phyloP scores from a whole-genome alignment of 2,888 invertebrate genomes.

The Baronia brevicornis region DNA sequence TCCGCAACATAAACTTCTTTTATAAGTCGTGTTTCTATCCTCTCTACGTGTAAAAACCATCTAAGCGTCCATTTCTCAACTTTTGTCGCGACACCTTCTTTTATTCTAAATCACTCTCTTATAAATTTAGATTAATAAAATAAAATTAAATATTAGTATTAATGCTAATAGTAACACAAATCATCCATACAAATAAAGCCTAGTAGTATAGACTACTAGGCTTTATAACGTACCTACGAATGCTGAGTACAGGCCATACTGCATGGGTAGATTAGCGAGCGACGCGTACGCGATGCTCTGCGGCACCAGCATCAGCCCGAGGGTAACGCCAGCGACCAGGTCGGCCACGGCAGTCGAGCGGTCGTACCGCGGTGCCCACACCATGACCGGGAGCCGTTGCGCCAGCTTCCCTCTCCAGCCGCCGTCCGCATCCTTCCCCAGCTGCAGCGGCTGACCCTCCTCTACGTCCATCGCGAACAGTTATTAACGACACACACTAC shows the following conservation, averaged over 20 bases:
- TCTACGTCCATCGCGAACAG: slow-evolving; percentile 29
- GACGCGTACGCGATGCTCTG: slow-evolving; percentile 95
- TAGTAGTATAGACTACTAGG: too few relatives aligned
- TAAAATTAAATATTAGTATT: too few relatives aligned
- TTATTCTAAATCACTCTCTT: too few relatives aligned
- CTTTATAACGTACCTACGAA: slow-evolving; percentile 86
- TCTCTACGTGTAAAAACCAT: too few relatives aligned
- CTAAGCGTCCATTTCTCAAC: too few relatives aligned
- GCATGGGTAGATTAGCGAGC: slow-evolving; percentile 88
- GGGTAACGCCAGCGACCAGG: slow-evolving; percentile 90
- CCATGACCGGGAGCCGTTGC: slow-evolving; percentile 68
- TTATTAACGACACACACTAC: too few relatives aligned
- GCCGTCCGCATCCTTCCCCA: slow-evolving; percentile 18
- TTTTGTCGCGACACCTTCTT: too few relatives aligned
- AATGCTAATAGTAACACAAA: too few relatives aligned
- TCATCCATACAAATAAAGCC: too few relatives aligned
- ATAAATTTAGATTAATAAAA: too few relatives aligned
- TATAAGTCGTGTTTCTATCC: too few relatives aligned
- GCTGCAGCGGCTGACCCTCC: slow-evolving; percentile 25
- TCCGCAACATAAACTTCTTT: too few relatives aligned
- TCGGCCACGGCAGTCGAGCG: slow-evolving; percentile 83
- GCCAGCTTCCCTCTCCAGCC: slow-evolving; percentile 25
- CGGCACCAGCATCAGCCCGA: slow-evolving; percentile 93
- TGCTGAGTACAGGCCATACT: slow-evolving; percentile 94
- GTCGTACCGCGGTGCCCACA: slow-evolving; percentile 82